These are phyloP conservation scores for Lineus longissimus DNA, from an alignment of 1,140 invertebrate genomes.

Conservation along the genomic window DNA sequence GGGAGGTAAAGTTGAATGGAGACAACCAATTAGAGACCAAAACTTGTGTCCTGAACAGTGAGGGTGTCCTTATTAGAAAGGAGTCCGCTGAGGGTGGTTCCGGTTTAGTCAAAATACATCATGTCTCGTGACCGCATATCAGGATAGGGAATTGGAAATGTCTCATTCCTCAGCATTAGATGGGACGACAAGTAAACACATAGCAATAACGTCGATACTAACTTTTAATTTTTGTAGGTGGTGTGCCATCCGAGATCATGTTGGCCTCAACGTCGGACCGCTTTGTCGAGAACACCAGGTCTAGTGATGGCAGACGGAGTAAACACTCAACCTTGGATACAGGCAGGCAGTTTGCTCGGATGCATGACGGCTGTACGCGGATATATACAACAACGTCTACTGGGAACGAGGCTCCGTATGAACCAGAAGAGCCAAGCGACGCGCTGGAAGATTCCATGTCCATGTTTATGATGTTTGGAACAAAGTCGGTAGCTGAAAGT, in stretches of 20 bases:
- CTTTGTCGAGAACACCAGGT: slow-evolving; percentile 61
- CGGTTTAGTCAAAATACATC: no score
- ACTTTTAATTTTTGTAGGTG: slow-evolving; percentile 41
- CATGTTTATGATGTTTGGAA: slow-evolving; percentile 35
- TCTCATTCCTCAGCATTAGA: no score
- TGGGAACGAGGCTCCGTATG: slow-evolving; percentile 80
- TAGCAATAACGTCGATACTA: no score
- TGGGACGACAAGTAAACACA: no score
- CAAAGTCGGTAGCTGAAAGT: slow-evolving; percentile 19
- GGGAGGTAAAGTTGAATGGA: no score
- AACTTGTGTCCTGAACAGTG: no score
- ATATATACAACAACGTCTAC: slow-evolving; percentile 99
- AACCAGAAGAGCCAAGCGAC: slow-evolving; percentile 37
- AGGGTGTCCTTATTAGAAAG: no score
- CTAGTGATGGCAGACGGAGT: slow-evolving; percentile 89
- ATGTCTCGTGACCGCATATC: no score
- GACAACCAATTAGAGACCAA: no score
- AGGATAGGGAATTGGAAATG: no score
- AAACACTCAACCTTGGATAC: slow-evolving; percentile 94
- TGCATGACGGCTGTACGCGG: slow-evolving; percentile 94
- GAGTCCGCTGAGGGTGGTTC: no score
- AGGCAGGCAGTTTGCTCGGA: slow-evolving; percentile 83
- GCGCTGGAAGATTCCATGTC: slow-evolving; percentile 40
- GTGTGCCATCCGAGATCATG: slow-evolving; percentile 33
- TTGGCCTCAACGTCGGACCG: slow-evolving; percentile 40